phyloP scores from a whole-genome alignment of 37 sponge, comb jelly and placozoan genomes.

The Crambe crambe region DNA sequence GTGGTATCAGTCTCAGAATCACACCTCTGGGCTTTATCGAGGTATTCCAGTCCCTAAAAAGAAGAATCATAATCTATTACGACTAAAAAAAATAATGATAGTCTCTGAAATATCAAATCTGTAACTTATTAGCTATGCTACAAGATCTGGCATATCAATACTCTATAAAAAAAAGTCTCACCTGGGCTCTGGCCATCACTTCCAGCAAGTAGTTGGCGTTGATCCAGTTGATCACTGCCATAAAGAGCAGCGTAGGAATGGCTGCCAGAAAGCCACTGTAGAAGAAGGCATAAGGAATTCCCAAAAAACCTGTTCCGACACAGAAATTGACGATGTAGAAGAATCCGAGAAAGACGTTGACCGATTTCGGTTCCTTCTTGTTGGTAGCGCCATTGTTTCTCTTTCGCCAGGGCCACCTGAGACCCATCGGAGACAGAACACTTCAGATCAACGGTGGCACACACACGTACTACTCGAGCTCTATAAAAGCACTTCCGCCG shows the following conservation, averaged over 20 bases:
- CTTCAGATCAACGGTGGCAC: not conserved
- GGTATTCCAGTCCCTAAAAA: constrained; percentile 1
- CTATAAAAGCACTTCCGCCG: too few species aligned
- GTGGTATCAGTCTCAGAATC: not conserved
- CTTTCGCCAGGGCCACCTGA: not conserved
- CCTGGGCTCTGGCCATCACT: constrained; percentile 84
- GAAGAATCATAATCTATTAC: too few species aligned
- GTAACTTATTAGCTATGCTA: not conserved
- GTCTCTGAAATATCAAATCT: too few species aligned
- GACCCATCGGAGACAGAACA: too few species aligned
- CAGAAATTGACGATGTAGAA: constrained; percentile 82
- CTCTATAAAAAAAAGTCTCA: too few species aligned
- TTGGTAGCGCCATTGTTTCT: not conserved
- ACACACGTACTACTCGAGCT: too few species aligned
- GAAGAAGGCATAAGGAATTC: constrained; percentile 75
- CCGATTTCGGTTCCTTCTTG: constrained; percentile 41
- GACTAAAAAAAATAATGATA: too few species aligned
- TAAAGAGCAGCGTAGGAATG: constrained; percentile 46
- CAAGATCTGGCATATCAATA: not conserved
- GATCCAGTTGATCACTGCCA: constrained; percentile 54
- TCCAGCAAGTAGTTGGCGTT: constrained; percentile 66
- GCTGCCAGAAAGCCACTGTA: constrained; percentile 63
- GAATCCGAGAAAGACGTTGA: constrained; percentile 66
- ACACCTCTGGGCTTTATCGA: not conserved
- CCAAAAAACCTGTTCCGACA: constrained; percentile 79